These are phyloP conservation scores for Pissodes strobi DNA, from an alignment of 1,140 invertebrate species.

Conservation along the genomic window DNA sequence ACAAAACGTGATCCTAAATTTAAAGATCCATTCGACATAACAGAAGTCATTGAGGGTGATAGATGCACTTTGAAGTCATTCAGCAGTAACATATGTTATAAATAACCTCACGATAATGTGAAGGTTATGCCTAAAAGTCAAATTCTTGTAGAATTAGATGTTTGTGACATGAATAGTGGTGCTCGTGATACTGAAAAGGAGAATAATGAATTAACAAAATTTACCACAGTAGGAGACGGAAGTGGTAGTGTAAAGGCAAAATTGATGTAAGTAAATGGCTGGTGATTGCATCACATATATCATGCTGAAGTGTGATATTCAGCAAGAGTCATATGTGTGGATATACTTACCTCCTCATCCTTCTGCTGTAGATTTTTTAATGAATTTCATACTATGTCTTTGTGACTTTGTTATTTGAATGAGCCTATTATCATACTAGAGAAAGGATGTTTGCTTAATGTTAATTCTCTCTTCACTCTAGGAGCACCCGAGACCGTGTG, in stretches of 20 bases:
- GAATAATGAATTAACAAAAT: no score
- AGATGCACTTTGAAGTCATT: no score
- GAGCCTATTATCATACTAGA: no score
- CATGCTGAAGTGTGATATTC: not conserved
- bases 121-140: not conserved
- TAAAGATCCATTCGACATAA: not conserved
- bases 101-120: not conserved
- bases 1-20: slow-evolving; percentile 8
- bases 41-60: no score
- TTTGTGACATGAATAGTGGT: no score
- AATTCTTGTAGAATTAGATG: no score
- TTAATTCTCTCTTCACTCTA: not conserved
- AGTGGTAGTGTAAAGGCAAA: not conserved
- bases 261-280: no score
- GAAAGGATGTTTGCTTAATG: not conserved
- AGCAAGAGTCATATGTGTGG: no score
- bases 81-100: not conserved
- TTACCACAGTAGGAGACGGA: no score
- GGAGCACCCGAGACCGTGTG: not conserved
- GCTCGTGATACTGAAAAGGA: no score
- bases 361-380: not conserved
- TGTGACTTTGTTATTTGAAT: no score
- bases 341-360: no score
- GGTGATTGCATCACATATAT: not conserved
- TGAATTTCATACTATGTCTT: not conserved